phyloP scores from a whole-genome alignment of 1,140 invertebrate genomes.

The Sinella curviseta region DNA sequence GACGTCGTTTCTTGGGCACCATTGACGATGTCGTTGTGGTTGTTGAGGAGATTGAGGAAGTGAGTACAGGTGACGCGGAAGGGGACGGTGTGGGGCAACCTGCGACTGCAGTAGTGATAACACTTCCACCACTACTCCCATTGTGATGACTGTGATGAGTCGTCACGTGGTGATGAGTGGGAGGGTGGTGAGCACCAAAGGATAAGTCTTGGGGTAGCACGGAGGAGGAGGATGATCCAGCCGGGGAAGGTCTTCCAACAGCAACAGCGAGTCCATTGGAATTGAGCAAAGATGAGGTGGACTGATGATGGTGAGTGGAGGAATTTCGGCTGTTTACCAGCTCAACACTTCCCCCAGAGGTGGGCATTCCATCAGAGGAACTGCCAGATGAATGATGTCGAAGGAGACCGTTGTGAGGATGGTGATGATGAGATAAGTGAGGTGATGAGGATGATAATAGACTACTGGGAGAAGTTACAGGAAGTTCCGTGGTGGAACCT shows the following conservation, averaged over 20 bases:
- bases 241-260: background rate
- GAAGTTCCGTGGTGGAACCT: slow-evolving; percentile 4
- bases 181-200: background rate
- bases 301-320: background rate
- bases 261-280: background rate
- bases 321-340: background rate
- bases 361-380: background rate
- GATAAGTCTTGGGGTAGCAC: background rate
- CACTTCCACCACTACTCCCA: background rate
- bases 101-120: background rate
- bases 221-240: background rate
- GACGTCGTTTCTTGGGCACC: slow-evolving; percentile 45
- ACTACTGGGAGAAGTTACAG: background rate
- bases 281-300: background rate
- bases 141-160: no score
- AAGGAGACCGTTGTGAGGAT: background rate
- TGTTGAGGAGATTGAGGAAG: background rate
- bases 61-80: background rate
- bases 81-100: background rate
- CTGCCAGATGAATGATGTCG: background rate
- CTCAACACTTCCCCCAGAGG: slow-evolving; percentile 14
- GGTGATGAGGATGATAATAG: background rate
- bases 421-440: background rate
- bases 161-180: no score
- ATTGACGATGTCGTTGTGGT: slow-evolving; percentile 25